Evolutionary conservation across 2,888 invertebrate genomes (phyloP), one percentile per base, ranked within the genome.

Genomic region (Pseudeuparius sepicola): DNA sequence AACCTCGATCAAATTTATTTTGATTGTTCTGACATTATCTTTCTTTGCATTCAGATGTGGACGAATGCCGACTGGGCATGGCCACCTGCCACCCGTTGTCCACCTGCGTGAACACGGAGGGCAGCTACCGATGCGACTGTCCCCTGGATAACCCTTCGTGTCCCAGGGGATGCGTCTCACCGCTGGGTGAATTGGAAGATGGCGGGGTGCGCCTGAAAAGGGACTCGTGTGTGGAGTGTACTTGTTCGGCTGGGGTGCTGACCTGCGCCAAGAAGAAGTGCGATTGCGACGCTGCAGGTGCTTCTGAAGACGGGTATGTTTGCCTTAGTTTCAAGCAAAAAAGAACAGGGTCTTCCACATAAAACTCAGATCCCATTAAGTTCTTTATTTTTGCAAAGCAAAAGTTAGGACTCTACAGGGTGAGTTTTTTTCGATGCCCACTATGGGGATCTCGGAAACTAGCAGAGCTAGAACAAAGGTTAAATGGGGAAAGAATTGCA

Each of bases 71-170:
- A 51, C 77, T 78, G 53, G 75, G 75, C 43, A 67, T 69, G 47
- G 81, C 86, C 64, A 83, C 83, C 40, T 90, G 90, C 59, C 85
- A 86, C 57, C 70, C 73, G 27, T 75, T 73, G 48, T 79, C 86
- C 47, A 71, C 71, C 47, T 90, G 89, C 63, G 67, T 79, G 48
- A 89, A 89, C 61, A 76, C 71, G 5, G 75, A 82, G 29, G 89
- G 90, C 30, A 73, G 81, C 35, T 89, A 82, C 63, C 66, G 70
- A 50, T 89, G 90, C 61, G 67, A 72, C 51, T 89, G 88, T 60
- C 68, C 73, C 31, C 59, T 53, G 14, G 53, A 55, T 24, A 50
- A 60, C 18, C 40, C 44, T 3, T 41, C 46, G 20, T 82, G 81
- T 59, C 73, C 73, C 59, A 66, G 78, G 48, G 78, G 78, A 73